Base-by-base conservation (phyloP, 2,797 vertebrate genomes). In the Spinibarbus caldwelli region DNA sequence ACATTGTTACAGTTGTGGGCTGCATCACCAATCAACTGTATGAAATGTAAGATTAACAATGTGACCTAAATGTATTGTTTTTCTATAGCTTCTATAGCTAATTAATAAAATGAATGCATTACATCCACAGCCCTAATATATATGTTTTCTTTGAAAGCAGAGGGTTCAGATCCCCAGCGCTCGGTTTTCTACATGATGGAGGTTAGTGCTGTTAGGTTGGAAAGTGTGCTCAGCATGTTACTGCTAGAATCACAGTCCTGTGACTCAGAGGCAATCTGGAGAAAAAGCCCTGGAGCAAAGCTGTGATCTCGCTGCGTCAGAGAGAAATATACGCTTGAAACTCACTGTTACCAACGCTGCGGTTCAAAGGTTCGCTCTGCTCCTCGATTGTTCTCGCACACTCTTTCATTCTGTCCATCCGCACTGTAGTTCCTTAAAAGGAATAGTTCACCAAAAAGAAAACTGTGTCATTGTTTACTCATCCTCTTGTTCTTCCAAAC, bases 251-350 rank as follows among this genome's bases (percentile, higher is more conserved):
- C 90, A 82, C 89, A 91, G 89, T 88, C 89, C 85, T 76, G 90
- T 95, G 94, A 95, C 85, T 95, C 93, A 94, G 91, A 92, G 91
- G 92, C 94, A 94, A 94, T 94, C 94, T 94, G 93, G 92, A 95
- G 93, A 94, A 93, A 92, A 93, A 91, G 92, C 93, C 93, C 93
- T 86, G 87, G 91, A 91, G 93, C 90, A 89, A 73, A 92, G 92
- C 92, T 93, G 93, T 87, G 92, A 94, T 94, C 89, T 88, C 91
- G 78, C 89, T 93, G 86, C 47, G 91, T 92, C 93, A 92, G 86
- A 71, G 80, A 90, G 85, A 81, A 29, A 72, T 41, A 72, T 21
- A 59, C 78, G 52, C 70, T n/a, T 29, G 49, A 59, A 70, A 31
- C 82, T 29, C 57, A 4, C 17, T 10, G 57, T 66, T 67, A 31